Evolutionary conservation across 2,113 vertebrate species (phyloP).

Genomic region (Psophia crepitans): DNA sequence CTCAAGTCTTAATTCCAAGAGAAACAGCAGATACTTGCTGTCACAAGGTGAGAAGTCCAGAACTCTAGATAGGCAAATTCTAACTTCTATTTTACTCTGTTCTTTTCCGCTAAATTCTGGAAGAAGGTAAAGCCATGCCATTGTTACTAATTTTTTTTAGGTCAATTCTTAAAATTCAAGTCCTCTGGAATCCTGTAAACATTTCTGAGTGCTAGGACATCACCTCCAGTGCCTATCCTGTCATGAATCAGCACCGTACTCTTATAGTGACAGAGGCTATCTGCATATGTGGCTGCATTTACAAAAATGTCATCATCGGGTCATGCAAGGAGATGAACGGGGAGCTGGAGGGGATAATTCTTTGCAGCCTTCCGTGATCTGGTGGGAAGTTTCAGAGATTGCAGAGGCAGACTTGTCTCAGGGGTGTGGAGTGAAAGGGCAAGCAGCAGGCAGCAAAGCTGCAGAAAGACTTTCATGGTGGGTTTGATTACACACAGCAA

Average conservation of each 20-base stretch:
- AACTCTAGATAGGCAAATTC: background rate
- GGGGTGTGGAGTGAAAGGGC: background rate
- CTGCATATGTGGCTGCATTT: rapidly evolving
- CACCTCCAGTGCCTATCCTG: background rate
- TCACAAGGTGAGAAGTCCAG: background rate
- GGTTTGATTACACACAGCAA: background rate
- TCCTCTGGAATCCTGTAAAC: background rate
- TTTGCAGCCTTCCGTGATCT: rapidly evolving
- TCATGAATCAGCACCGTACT: background rate
- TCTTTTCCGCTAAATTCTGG: background rate
- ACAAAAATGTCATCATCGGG: background rate
- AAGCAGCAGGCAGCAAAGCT: background rate
- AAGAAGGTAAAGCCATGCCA: background rate
- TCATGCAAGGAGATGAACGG: rapidly evolving
- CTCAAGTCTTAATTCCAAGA: background rate
- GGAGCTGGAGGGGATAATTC: background rate
- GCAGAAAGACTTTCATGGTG: background rate
- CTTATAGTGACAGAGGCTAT: background rate
- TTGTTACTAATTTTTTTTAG: background rate
- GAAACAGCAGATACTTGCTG: background rate
- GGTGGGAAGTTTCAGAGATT: background rate
- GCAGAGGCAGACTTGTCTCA: rapidly evolving
- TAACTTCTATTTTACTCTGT: background rate
- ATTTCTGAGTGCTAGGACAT: background rate
- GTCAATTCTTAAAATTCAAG: background rate